Conservation (phyloP, 2,888 invertebrate genomes). For the Gastracanthus pulcherrimus region DNA sequence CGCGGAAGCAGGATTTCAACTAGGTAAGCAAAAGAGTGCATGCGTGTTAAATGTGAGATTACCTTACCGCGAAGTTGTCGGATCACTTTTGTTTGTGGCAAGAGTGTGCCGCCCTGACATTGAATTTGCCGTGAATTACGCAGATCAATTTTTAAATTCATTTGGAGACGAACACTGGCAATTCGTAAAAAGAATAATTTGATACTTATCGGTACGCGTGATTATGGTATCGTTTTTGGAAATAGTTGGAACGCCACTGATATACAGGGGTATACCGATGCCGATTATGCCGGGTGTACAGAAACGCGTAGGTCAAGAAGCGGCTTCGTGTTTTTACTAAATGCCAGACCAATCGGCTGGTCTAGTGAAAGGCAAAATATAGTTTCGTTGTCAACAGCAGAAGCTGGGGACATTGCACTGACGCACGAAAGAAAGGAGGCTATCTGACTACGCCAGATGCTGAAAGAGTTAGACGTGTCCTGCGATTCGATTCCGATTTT, state of each 20-base stretch:
- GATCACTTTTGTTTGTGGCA: slow-evolving; percentile 12
- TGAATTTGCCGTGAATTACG: slow-evolving; percentile 3
- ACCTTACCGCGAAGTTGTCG: slow-evolving; percentile 12
- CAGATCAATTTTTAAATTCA: slow-evolving; percentile 10
- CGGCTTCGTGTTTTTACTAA: slow-evolving; percentile 54
- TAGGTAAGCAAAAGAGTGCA: background rate
- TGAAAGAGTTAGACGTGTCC: slow-evolving; percentile 37
- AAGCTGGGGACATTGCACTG: slow-evolving; percentile 60
- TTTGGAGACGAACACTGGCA: background rate
- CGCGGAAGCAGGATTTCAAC: slow-evolving; percentile 5
- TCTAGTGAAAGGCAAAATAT: slow-evolving; percentile 51
- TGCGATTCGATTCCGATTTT: slow-evolving; percentile 31
- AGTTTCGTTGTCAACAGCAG: slow-evolving; percentile 48
- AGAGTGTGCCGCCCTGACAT: slow-evolving; percentile 36
- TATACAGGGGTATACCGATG: slow-evolving; percentile 53
- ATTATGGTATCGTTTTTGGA: slow-evolving; percentile 52
- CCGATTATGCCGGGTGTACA: slow-evolving; percentile 50
- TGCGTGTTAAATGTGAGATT: background rate
- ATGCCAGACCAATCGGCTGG: slow-evolving; percentile 58
- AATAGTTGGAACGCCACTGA: slow-evolving; percentile 2
- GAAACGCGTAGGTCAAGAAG: slow-evolving; percentile 55
- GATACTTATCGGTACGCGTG: slow-evolving; percentile 50
- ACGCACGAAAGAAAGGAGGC: slow-evolving; percentile 8
- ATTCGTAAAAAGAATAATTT: slow-evolving; percentile 1
- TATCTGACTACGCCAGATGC: slow-evolving; percentile 51